Conservation (phyloP, 2,888 invertebrate genomes). For the Meiosimyza platycephala region DNA sequence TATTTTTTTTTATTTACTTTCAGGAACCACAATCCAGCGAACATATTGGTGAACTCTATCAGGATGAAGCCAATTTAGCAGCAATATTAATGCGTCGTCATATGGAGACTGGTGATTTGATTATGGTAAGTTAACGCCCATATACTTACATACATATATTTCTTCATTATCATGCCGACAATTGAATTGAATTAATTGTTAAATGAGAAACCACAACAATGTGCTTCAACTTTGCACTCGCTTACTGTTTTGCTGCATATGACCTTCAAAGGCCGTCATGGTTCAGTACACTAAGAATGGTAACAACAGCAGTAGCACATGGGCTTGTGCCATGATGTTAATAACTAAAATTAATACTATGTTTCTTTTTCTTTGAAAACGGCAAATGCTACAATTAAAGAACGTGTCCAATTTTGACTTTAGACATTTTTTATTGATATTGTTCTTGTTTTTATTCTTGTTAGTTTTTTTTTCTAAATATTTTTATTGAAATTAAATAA, state of each 20-base stretch:
- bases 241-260: not conserved
- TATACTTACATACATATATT: not conserved
- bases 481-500: conserved; percentile 7
- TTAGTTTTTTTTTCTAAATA: not conserved
- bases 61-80: conserved; percentile 87
- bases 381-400: not conserved
- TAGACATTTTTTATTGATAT: too few relatives aligned
- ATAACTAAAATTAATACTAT: not conserved
- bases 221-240: not conserved
- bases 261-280: conserved; percentile 35
- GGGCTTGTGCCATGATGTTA: not conserved
- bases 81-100: conserved; percentile 87
- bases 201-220: not conserved
- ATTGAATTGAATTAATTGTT: too few relatives aligned
- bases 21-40: conserved; percentile 69
- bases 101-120: conserved; percentile 79
- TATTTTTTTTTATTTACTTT: conserved; percentile 49
- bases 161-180: too few relatives aligned
- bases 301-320: not conserved
- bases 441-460: too few relatives aligned
- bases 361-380: not conserved
- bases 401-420: not conserved
- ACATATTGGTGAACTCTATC: conserved; percentile 87
- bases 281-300: not conserved
- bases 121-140: conserved; percentile 80